Conservation (phyloP, 2,888 invertebrate genomes). For the Drosophila neutralis region DNA sequence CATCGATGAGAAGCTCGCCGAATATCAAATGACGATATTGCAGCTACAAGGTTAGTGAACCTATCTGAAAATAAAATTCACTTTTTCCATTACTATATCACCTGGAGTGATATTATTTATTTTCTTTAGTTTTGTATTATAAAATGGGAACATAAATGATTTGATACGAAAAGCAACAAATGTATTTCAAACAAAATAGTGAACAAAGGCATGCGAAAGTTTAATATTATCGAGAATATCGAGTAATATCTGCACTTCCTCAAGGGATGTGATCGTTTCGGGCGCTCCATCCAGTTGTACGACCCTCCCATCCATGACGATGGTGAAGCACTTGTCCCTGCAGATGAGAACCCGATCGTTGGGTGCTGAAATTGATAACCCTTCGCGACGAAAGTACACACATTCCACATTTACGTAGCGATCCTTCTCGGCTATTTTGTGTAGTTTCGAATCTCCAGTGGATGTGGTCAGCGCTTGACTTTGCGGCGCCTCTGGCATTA, state of each 20-base stretch:
- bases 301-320: constrained; percentile 82
- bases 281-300: constrained; percentile 84
- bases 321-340: constrained; percentile 79
- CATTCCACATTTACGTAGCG: constrained; percentile 77
- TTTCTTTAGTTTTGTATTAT: not conserved
- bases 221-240: constrained; percentile 82
- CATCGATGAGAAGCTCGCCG: constrained; percentile 96
- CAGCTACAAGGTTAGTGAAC: constrained; percentile 93
- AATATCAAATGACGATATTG: constrained; percentile 96
- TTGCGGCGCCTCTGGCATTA: constrained; percentile 50
- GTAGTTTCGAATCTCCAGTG: constrained; percentile 78
- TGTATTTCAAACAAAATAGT: not conserved
- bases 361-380: not conserved
- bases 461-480: constrained; percentile 68
- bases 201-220: constrained; percentile 77
- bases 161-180: not conserved
- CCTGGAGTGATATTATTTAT: not conserved
- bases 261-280: constrained; percentile 69
- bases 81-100: not conserved
- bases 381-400: constrained; percentile 81
- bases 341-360: constrained; percentile 83
- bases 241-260: constrained; percentile 82
- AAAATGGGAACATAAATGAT: not conserved
- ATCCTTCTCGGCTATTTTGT: constrained; percentile 78
- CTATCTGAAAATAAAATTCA: not conserved